These are phyloP conservation scores for Cyrtodaria siliqua DNA, from an alignment of 2,888 invertebrate species.

Conservation along the genomic window DNA sequence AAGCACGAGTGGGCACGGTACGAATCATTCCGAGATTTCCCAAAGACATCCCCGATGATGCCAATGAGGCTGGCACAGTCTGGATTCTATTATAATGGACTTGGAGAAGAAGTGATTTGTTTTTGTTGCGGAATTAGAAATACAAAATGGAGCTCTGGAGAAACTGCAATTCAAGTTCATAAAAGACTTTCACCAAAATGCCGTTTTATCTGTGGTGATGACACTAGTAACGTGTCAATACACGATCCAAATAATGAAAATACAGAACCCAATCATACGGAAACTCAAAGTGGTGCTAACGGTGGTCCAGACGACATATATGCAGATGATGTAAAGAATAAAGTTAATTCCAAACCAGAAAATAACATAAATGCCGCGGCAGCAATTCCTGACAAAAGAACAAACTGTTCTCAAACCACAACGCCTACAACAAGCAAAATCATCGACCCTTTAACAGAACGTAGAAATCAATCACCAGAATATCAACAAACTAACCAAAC, in stretches of 20 bases:
- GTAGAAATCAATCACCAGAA: too few relatives aligned
- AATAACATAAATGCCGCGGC: too few relatives aligned
- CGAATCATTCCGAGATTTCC: constrained; percentile 12
- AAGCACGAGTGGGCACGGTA: constrained; percentile 16
- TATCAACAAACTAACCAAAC: too few relatives aligned
- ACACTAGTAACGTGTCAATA: not conserved
- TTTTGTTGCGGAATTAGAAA: constrained; percentile 59
- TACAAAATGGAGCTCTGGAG: constrained; percentile 50
- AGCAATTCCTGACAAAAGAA: too few relatives aligned
- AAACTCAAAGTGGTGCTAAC: too few relatives aligned
- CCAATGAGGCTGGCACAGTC: constrained; percentile 61
- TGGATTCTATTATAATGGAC: constrained; percentile 68
- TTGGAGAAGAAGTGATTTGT: constrained; percentile 58
- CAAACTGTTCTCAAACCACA: too few relatives aligned
- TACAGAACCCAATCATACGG: too few relatives aligned
- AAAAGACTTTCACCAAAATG: constrained; percentile 57
- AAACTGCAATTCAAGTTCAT: constrained; percentile 58
- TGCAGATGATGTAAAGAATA: too few relatives aligned
- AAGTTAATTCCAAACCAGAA: too few relatives aligned
- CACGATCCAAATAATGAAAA: not conserved
- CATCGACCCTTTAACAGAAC: too few relatives aligned
- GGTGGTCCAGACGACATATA: too few relatives aligned
- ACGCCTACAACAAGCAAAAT: too few relatives aligned
- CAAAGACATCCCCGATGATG: constrained; percentile 10
- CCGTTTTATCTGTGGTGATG: constrained; percentile 7